Conservation (phyloP, 2,888 invertebrate species). For the Polyommatus icarus region DNA sequence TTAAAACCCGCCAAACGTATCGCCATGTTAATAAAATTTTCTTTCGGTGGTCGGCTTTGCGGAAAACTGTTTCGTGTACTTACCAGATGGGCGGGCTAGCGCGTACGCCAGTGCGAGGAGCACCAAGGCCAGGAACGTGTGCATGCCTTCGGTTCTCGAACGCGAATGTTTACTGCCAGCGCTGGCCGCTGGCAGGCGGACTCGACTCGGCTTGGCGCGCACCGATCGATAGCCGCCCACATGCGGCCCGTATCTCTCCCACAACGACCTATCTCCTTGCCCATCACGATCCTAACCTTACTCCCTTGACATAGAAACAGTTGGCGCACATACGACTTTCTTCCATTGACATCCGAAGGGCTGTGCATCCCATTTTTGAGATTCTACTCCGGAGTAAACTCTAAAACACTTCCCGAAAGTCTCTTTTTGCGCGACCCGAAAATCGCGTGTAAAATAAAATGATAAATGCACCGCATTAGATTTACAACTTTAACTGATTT, state of each 20-base stretch:
- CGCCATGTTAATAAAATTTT: background rate
- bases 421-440: background rate
- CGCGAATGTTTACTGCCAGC: slow-evolving; percentile 54
- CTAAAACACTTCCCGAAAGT: background rate
- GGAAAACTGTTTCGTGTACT: slow-evolving; percentile 41
- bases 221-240: slow-evolving; percentile 77
- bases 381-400: background rate
- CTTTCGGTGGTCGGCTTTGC: slow-evolving; percentile 12
- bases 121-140: slow-evolving; percentile 51
- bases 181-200: slow-evolving; percentile 27
- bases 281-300: slow-evolving; percentile 24
- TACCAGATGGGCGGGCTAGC: slow-evolving; percentile 59
- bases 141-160: slow-evolving; percentile 52
- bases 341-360: background rate
- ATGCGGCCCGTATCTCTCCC: slow-evolving; percentile 47
- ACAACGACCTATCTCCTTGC: slow-evolving; percentile 27
- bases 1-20: background rate
- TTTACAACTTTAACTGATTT: background rate
- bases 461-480: background rate
- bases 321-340: slow-evolving; percentile 17
- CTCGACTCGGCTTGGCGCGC: slow-evolving; percentile 56
- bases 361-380: slow-evolving; percentile 24
- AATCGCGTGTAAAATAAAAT: slow-evolving; percentile 3
- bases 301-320: background rate
- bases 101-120: slow-evolving; percentile 54